Evolutionary conservation across 1,140 invertebrate genomes (phyloP), one percentile per base, ranked within the genome.

Genomic region (Hypothenemus hampei): DNA sequence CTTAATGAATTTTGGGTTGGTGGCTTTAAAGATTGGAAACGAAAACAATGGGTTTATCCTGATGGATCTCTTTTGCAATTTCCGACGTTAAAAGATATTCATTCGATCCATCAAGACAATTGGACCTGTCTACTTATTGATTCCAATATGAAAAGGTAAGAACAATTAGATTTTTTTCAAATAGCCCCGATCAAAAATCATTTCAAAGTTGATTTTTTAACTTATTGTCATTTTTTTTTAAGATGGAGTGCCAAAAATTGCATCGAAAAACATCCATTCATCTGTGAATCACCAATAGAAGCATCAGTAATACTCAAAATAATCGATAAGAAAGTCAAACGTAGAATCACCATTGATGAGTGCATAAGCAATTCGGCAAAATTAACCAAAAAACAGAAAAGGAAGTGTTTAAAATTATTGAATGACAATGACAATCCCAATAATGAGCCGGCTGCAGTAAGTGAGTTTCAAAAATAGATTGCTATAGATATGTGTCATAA

Each of bases 401-500:
- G 16, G 18, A 49, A 37, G 24, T 57, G 55, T 20, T 15, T 39
- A n/a, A 49, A 36, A 41, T 16, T 57, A 22, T 39, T 55, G 26
- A 19, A 43, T 13, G 49, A 26, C 8, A 33, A 19, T 10, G 36
- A 13, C 22, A 20, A 48, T 31, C 11, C 13, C 16, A 5, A 36
- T 36, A 33, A 48, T 19, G 47, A 57, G 26, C 47, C 55, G 37
- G 55, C 46, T 33, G 46, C 55, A 57, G 55, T 57, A 57, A 57
- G 55, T 57, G 55, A 57, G 55, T 57, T 41, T 24, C 41, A 41
- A n/a, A 40, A 31, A 13, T 43, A 21, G 18, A 37, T 37, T 31
- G 8, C n/a, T n/a, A n/a, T n/a, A n/a, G n/a, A n/a, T n/a, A n/a
- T n/a, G n/a, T n/a, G n/a, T n/a, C n/a, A n/a, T n/a, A n/a, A n/a